A percentile compares a stretch with the other conserved stretches of the same genome.
These are phyloP conservation scores for Laticauda colubrina DNA, from an alignment of 2,113 vertebrate genomes.

Conservation along the genomic window DNA sequence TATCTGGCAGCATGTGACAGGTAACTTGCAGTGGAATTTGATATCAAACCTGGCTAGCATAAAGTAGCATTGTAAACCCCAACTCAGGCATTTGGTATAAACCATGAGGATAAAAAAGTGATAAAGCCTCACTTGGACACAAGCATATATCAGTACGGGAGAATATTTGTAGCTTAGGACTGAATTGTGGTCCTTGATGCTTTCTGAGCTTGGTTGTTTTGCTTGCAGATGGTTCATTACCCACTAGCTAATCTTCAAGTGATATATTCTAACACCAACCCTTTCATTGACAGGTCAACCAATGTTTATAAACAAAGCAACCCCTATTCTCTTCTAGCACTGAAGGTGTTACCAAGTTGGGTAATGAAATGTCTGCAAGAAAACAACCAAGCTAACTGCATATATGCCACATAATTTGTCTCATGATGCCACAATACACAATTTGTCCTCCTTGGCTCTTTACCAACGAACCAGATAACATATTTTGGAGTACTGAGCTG, in stretches of 20 bases:
- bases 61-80: not conserved
- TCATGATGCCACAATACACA: not conserved
- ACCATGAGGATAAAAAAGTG: not conserved
- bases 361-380: not conserved
- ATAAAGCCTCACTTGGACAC: not conserved
- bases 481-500: not conserved
- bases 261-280: not conserved
- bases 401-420: not conserved
- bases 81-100: not conserved
- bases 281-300: not conserved
- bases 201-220: not conserved
- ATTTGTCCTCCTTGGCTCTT: not conserved
- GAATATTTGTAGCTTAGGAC: not conserved
- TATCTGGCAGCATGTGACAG: not conserved
- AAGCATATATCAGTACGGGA: not conserved
- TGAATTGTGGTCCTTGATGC: not conserved
- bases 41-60: not conserved
- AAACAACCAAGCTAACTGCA: not conserved
- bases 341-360: not conserved
- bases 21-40: not conserved
- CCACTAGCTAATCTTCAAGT: not conserved
- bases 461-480: not conserved
- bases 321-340: not conserved
- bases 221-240: not conserved
- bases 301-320: not conserved